Conservation (phyloP, 2,113 vertebrate species). For the Ranitomeya imitator region DNA sequence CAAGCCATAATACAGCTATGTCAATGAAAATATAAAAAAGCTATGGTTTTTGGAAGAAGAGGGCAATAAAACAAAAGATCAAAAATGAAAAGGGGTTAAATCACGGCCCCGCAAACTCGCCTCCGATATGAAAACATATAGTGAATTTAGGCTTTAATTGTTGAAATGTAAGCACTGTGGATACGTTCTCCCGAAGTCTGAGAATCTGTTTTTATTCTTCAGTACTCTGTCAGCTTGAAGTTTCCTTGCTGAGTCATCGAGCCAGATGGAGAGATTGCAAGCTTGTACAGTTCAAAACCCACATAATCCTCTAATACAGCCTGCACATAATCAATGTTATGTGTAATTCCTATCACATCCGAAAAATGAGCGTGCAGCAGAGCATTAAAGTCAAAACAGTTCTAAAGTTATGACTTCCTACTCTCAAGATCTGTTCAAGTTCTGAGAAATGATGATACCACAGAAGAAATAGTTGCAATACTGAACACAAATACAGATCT, state of each 20-base stretch:
- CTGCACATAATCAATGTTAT: slow-evolving; percentile 53
- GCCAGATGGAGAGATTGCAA: slow-evolving; percentile 50
- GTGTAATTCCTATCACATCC: slow-evolving; percentile 44
- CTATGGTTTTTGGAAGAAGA: too few relatives aligned
- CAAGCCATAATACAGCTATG: too few relatives aligned
- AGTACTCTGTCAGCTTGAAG: slow-evolving; percentile 35
- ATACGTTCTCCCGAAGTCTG: neutral
- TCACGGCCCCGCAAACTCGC: neutral
- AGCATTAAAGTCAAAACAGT: slow-evolving; percentile 46
- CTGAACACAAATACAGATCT: neutral
- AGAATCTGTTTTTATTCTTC: slow-evolving; percentile 25
- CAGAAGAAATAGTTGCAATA: neutral
- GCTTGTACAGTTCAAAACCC: slow-evolving; percentile 49
- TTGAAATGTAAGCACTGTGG: neutral
- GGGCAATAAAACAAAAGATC: too few relatives aligned
- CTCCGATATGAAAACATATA: neutral
- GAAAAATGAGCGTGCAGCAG: slow-evolving; percentile 18
- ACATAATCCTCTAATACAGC: slow-evolving; percentile 49
- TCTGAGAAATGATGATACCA: slow-evolving; percentile 10
- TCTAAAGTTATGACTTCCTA: slow-evolving; percentile 38
- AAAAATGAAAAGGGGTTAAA: neutral
- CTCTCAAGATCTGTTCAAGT: neutral
- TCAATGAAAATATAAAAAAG: too few relatives aligned
- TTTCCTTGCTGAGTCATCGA: slow-evolving; percentile 51
- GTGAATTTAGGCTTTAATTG: slow-evolving; percentile 14